Percentiles rank a stretch among this genome's conserved stretches.
Conservation (phyloP, 2,888 invertebrate genomes). For the Apodemia hepburni region DNA sequence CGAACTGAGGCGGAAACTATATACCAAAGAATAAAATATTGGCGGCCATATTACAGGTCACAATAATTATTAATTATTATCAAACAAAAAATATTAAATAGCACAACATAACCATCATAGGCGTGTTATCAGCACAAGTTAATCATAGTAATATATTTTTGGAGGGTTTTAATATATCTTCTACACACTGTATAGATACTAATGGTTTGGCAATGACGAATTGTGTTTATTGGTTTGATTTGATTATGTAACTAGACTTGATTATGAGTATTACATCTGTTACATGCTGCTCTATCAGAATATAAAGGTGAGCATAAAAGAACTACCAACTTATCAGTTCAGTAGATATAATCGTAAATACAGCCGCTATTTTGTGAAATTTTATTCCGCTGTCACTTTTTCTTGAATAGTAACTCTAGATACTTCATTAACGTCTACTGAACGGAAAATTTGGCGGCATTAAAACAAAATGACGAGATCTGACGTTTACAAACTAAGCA, state of each 20-base stretch:
- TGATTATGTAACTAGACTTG: conserved; percentile 41
- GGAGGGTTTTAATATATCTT: background rate
- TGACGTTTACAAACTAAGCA: too few species aligned
- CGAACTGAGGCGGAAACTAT: too few species aligned
- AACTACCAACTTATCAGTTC: too few species aligned
- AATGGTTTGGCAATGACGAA: conserved; percentile 20
- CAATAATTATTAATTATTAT: background rate
- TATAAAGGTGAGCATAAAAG: conserved; percentile 66
- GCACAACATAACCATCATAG: background rate
- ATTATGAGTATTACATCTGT: conserved; percentile 70
- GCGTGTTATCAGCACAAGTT: background rate
- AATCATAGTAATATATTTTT: background rate
- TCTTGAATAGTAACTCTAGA: too few species aligned
- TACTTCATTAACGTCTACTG: too few species aligned
- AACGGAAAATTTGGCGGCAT: too few species aligned
- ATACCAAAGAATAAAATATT: background rate
- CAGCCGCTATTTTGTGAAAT: too few species aligned
- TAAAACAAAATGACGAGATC: too few species aligned
- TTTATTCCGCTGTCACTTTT: too few species aligned
- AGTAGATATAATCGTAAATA: too few species aligned
- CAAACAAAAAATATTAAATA: background rate
- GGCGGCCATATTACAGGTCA: background rate
- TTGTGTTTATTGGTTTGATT: conserved; percentile 22
- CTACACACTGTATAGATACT: background rate
- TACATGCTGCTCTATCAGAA: conserved; percentile 77